Base-by-base conservation (phyloP, 1,140 invertebrate species). In the Penaeus japonicus region DNA sequence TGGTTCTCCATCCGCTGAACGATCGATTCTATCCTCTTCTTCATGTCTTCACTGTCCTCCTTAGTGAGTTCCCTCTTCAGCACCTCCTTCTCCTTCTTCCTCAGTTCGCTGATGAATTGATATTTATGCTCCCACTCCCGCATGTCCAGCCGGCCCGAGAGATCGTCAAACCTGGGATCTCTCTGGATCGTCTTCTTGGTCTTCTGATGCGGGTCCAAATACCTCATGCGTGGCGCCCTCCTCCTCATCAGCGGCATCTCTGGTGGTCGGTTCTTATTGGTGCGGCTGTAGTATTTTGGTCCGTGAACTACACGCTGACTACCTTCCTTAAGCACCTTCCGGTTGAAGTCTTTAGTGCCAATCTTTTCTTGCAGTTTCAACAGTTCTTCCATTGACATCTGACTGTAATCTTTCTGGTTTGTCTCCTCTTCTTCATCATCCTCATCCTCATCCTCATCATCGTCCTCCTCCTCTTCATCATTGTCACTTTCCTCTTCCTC, bases 1-100 rank as follows among this genome's bases (percentile, higher is more conserved):
- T 90, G 90, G 59, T 90, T 90, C 12, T 90, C 81, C 77, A 90
- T 90, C 30, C 90, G 65, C 30, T 90, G 88, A 24, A 90, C 80
- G 17, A 86, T 84, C 24, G 55, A 79, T 47, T 87, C 85, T 17
- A 89, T 62, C 55, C 85, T 83, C 17, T 15, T n/a, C 35, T 54
- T 84, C 54, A 87, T 86, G 27, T 32, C 24, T 4, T 79, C 53
- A 83, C 89, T 83, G 0, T 30, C 27, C 30, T 84, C 88, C 30
- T 47, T n/a, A 30, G 87, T 79, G 20, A 89, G 35, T 35, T 78
- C 88, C 27, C 89, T 84, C 70, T 87, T 85, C 18, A 90, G 62
- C 2, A 86, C 59, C 12, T 81, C 65, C 53, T 79, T 62, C 59
- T 90, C 90, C 12, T 90, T 89, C 24, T 79, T 78, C 27, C 90